Evolutionary conservation across 2,113 vertebrate genomes (phyloP), one percentile per base, ranked within the genome.

Genomic region (Tympanuchus pallidicinctus): DNA sequence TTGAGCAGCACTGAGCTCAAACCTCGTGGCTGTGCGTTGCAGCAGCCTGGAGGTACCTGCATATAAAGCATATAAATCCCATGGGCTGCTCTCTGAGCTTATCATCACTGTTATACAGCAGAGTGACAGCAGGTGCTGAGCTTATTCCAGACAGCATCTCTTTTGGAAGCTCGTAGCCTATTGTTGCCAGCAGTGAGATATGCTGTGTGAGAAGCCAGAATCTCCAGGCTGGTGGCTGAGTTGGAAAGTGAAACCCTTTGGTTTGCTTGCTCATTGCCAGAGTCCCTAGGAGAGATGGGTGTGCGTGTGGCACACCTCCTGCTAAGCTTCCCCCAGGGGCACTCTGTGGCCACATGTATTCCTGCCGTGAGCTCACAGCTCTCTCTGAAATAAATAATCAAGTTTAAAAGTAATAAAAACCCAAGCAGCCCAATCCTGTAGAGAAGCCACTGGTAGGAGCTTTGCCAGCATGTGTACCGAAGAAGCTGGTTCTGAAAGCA

Each of bases 41-140:
- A 57, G 47, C 52, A 32, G 25, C 61, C 83, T 4, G 3, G 50
- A 45, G 59, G 4, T 34, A 24, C 42, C 2, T 52, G 50, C 28
- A 32, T 27, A 54, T 5, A 84, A 1, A 43, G 38, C 42, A 8
- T 38, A 38, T 38, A 38, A 38, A 4, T 8, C 50, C 15, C 7
- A 3, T 11, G 24, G 50, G 3, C 32, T 42, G 16, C 17, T 42
- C 6, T 36, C 50, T 18, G 1, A 21, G 48, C 10, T 34, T 24
- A 7, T 16, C 25, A 3, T 6, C 36, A 0, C 75, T 34, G 8
- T 6, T 3, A 13, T 1, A 1, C 1, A 18, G 5, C 2, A 9
- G 34, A 57, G 63, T 2, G 1, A 0, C 0, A 3, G 60, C 0
- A 7, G 88, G 0, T 14, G 3, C 18, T 47, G 40, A 1, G 0